These are phyloP conservation scores for Watersipora subatra DNA, from an alignment of 1,140 invertebrate species.

Conservation along the genomic window DNA sequence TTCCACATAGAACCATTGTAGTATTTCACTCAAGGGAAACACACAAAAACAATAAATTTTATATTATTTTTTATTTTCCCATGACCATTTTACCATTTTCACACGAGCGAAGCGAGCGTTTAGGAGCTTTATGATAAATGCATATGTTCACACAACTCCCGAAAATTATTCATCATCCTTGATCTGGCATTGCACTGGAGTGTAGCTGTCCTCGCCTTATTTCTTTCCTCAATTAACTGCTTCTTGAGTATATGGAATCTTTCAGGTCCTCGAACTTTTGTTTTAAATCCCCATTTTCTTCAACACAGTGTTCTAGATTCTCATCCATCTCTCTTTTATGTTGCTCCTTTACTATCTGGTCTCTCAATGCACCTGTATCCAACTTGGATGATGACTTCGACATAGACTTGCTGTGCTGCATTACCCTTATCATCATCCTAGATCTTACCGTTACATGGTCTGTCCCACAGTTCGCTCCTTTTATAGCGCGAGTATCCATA, in stretches of 20 bases:
- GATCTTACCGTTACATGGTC: constrained; percentile 12
- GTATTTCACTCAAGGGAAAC: too few relatives aligned
- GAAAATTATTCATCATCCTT: too few relatives aligned
- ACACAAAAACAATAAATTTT: too few relatives aligned
- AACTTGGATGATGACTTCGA: background rate
- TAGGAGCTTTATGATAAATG: too few relatives aligned
- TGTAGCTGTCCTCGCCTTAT: background rate
- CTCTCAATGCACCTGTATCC: background rate
- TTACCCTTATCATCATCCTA: constrained; percentile 2
- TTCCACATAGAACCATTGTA: too few relatives aligned
- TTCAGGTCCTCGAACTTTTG: background rate
- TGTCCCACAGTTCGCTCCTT: constrained; percentile 13
- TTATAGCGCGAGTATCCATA: constrained; percentile 6
- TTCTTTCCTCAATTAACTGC: background rate
- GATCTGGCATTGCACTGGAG: background rate
- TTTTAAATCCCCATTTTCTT: background rate
- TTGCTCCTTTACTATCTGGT: background rate
- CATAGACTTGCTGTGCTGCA: background rate
- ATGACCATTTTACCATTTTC: too few relatives aligned
- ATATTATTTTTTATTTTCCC: too few relatives aligned
- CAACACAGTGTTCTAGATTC: background rate
- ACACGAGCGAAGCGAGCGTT: too few relatives aligned
- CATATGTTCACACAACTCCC: too few relatives aligned
- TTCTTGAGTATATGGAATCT: background rate
- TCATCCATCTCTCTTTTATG: background rate